A percentile compares a stretch with the other conserved stretches of the same genome.
phyloP scores from a whole-genome alignment of 2,888 invertebrate species.

The Nesidiocoris tenuis region DNA sequence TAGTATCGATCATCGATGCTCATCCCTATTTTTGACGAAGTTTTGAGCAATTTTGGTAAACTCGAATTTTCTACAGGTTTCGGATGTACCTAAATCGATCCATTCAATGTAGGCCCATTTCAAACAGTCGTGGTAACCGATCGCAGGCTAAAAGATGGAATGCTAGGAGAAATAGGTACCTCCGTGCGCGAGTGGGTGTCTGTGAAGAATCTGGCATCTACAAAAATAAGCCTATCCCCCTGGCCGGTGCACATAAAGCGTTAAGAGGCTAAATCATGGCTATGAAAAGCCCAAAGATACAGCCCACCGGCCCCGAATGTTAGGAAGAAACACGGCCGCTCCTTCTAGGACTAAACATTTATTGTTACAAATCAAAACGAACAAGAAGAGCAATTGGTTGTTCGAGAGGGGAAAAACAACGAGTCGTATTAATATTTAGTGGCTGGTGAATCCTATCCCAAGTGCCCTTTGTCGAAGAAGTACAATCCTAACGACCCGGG shows the following conservation, averaged over 20 bases:
- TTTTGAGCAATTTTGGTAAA: too few relatives aligned
- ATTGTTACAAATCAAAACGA: not conserved
- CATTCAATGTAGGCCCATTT: too few relatives aligned
- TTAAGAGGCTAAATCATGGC: not conserved
- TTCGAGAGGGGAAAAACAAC: not conserved
- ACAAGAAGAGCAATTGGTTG: not conserved
- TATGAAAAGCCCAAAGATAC: not conserved
- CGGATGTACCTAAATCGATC: too few relatives aligned
- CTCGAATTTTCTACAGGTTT: too few relatives aligned
- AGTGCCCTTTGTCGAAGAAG: too few relatives aligned
- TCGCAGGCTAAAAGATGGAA: not conserved
- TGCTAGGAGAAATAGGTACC: not conserved
- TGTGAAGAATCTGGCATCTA: constrained; percentile 27
- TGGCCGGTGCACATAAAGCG: constrained; percentile 11
- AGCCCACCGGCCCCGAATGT: not conserved
- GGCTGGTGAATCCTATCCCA: too few relatives aligned
- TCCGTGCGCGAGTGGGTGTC: constrained; percentile 11
- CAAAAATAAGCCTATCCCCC: constrained; percentile 9
- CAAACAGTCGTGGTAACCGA: too few relatives aligned
- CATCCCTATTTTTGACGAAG: too few relatives aligned
- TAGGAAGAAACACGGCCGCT: not conserved
- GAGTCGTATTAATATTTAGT: not conserved
- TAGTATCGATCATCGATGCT: too few relatives aligned
- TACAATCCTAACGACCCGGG: too few relatives aligned
- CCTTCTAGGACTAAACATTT: not conserved